Base-by-base conservation (phyloP, 2,797 vertebrate species). In the Triplophysa yarkandensis region DNA sequence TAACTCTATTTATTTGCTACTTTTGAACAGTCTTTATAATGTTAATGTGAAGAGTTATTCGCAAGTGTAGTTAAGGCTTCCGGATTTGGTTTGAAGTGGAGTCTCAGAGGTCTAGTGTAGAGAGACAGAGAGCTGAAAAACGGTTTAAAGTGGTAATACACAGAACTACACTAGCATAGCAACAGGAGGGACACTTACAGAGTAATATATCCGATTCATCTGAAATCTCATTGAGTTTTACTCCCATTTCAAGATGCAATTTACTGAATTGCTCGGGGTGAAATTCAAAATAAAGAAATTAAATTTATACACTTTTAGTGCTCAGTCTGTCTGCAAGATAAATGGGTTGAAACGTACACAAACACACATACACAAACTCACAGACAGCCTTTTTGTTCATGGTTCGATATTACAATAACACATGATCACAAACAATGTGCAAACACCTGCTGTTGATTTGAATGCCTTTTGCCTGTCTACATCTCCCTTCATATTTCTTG, bases 231-330 rank as follows among this genome's bases (percentile, higher is more conserved):
- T 80, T 71, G 65, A 70, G 44, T 74, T 76, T 82, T 77, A 73
- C 71, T 74, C 72, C 46, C 21, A 63, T 81, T 81, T 78, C 77
- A 61, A 71, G 73, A 74, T 61, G 54, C 65, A 68, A 66, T 70
- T 83, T 83, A 83, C 78, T 71, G 73, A 83, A 80, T 77, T 61
- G 79, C 81, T 80, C 39, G 55, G 52, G 78, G 81, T 80, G 74
- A 80, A 73, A 78, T 74, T 83, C 73, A 79, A 83, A 80, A 80
- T 79, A 78, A 74, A 80, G 76, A 74, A 83, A 80, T 80, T 64
- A 71, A 80, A 80, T 80, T 78, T 77, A 80, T 74, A 80, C 78
- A 78, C 76, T 79, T 78, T 78, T 76, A 79, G 80, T 76, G 58
- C 71, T 81, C 68, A 61, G 70, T 71, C 74, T 87, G 74, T 68